Conservation (phyloP, 2,797 vertebrate genomes). For the Diplodus sargus region DNA sequence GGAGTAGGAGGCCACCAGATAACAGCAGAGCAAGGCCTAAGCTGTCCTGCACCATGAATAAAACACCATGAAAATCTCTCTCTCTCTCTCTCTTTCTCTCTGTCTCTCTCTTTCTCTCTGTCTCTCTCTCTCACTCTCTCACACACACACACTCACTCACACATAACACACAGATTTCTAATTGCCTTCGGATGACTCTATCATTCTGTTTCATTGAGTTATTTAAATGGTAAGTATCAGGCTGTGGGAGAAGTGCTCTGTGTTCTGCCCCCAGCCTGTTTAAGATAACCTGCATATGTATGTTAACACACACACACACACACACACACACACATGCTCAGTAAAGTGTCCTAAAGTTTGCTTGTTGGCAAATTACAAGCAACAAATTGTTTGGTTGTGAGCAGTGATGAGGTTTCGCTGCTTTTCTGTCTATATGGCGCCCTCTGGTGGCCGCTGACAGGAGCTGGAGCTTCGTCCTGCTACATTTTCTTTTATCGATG, state of each 20-base stretch:
- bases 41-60: constrained; percentile 67
- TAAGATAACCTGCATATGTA: constrained; percentile 23
- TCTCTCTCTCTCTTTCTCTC: neutral
- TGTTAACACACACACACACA: neutral
- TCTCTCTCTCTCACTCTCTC: neutral
- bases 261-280: neutral
- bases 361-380: constrained; percentile 17
- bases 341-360: constrained; percentile 7
- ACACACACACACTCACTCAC: constrained; percentile 16
- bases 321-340: neutral
- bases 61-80: constrained; percentile 50
- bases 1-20: constrained; percentile 79
- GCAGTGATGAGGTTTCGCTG: constrained; percentile 27
- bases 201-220: constrained; percentile 55
- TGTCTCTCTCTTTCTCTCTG: constrained; percentile 5
- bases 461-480: constrained; percentile 19
- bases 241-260: constrained; percentile 16
- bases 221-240: constrained; percentile 46
- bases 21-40: constrained; percentile 75
- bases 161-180: constrained; percentile 41
- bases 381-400: constrained; percentile 13
- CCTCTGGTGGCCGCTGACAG: constrained; percentile 51
- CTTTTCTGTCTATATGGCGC: constrained; percentile 39
- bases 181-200: constrained; percentile 62
- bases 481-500: neutral